These are phyloP conservation scores for Ailuropoda melanoleuca DNA, from an alignment of 2,113 vertebrate species.

Conservation along the genomic window DNA sequence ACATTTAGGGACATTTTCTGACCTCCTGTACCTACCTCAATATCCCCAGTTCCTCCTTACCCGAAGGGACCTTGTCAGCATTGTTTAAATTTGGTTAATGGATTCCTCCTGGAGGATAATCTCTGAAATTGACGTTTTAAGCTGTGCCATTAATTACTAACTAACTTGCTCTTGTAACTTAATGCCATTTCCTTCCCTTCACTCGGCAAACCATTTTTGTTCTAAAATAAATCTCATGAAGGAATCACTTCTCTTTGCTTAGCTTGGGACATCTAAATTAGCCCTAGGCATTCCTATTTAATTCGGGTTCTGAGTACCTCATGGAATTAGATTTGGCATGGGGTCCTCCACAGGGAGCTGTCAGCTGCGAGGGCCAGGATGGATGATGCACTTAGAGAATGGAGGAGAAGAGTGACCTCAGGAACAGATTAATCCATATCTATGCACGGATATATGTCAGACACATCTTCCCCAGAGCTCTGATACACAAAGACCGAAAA, in stretches of 20 bases:
- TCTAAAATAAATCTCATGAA: constrained; percentile 67
- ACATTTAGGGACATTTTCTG: background rate
- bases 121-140: constrained; percentile 58
- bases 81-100: constrained; percentile 32
- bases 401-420: constrained; percentile 29
- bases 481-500: background rate
- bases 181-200: constrained; percentile 2
- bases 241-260: constrained; percentile 62
- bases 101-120: constrained; percentile 35
- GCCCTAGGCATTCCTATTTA: constrained; percentile 67
- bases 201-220: constrained; percentile 51
- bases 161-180: background rate
- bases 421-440: constrained; percentile 57
- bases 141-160: constrained; percentile 55
- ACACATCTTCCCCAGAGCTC: background rate
- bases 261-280: constrained; percentile 68
- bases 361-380: constrained; percentile 37
- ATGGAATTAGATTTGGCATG: constrained; percentile 67
- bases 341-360: constrained; percentile 56
- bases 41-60: background rate
- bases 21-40: background rate
- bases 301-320: constrained; percentile 66
- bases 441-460: constrained; percentile 9
- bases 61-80: background rate
- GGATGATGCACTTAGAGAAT: background rate